Base-by-base conservation (phyloP, 2,888 invertebrate species). In the Drosophila peninsularis region DNA sequence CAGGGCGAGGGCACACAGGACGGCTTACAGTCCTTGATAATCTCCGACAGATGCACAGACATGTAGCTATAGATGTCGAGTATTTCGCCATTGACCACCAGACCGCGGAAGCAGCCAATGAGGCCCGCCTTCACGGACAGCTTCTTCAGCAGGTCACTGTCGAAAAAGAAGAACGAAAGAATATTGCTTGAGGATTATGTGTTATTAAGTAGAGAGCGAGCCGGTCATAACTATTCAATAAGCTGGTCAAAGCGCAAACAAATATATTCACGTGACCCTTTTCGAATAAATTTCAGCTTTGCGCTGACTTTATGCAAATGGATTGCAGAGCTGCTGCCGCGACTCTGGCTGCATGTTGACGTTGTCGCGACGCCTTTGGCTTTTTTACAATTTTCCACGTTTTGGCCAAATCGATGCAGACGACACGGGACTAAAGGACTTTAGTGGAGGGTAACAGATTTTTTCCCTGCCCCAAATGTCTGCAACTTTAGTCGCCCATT, bases 1-100 rank as follows among this genome's bases (percentile, higher is more conserved):
- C 98, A 98, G 10, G 98, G 98, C 90, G 97, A 97, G 0, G 98
- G 97, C 75, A 97, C 97, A 92, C 98, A 98, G 0, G 97, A 97
- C 0, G 98, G 98, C 90, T 97, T 97, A 91, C 98, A 98, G 90
- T 98, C 97, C 91, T 96, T 96, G 68, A 97, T 97, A 71, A 98
- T 98, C 92, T 97, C 98, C 53, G 96, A 97, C 58, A 97, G 93
- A 93, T 97, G 97, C 34, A 97, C 97, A 42, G 97, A 97, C 96
- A 97, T 97, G 92, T 97, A 97, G 79, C 96, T 97, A 92, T 97
- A 97, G 75, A 98, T 96, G 90, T 98, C 97, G 44, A 98, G 93
- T 71, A 97, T 96, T 93, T 97, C 96, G 19, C 97, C 97, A 89
- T 98, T 98, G 24, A 98, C 97, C 0, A 97, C 97, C 55, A 98